A percentile compares a stretch with the other conserved stretches of the same genome.
These are phyloP conservation scores for Harpagoxenus sublaevis DNA, from an alignment of 2,888 invertebrate species.

Conservation along the genomic window DNA sequence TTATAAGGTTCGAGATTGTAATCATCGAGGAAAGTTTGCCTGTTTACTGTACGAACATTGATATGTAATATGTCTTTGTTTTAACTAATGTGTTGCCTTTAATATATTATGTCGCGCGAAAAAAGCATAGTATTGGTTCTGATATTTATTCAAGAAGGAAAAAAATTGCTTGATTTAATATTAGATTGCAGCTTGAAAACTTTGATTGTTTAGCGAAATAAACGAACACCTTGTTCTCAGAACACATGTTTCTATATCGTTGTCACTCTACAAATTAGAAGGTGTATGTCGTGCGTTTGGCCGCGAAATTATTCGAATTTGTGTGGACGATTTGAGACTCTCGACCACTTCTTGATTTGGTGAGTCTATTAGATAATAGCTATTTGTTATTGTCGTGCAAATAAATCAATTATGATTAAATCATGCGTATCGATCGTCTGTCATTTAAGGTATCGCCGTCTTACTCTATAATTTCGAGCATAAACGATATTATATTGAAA, in stretches of 20 bases:
- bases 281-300: not conserved
- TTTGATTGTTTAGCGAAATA: not conserved
- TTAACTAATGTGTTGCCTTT: conserved; percentile 5
- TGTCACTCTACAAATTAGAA: conserved; percentile 14
- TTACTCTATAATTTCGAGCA: not conserved
- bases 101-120: not conserved
- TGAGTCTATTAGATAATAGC: conserved; percentile 28
- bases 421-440: not conserved
- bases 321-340: not conserved
- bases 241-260: not conserved
- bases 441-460: not conserved
- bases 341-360: conserved; percentile 3
- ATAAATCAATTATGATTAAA: conserved; percentile 29
- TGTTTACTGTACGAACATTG: not conserved
- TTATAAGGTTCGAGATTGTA: not conserved
- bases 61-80: not conserved
- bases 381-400: conserved; percentile 40
- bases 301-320: conserved; percentile 12
- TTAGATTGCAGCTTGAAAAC: not conserved
- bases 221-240: conserved; percentile 11
- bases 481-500: not conserved
- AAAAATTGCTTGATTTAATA: conserved; percentile 2
- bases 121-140: not conserved
- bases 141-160: not conserved
- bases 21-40: not conserved